Conservation (phyloP, 1,140 invertebrate genomes). For the Camponotus vicinus region DNA sequence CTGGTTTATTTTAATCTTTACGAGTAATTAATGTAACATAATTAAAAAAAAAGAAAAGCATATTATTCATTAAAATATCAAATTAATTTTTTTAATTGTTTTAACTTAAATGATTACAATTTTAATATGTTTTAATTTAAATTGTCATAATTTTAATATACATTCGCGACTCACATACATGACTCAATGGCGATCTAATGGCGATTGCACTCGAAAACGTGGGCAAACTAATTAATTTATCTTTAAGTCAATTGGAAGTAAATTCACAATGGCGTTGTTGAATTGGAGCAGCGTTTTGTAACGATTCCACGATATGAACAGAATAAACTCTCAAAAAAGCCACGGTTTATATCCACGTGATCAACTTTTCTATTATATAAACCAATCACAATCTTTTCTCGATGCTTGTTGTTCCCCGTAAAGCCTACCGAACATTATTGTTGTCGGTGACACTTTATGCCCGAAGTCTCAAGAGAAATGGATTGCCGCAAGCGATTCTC, state of each 20-base stretch:
- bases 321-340: conserved; percentile 72
- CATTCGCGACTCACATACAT: not conserved
- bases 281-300: conserved; percentile 63
- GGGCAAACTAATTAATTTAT: conserved; percentile 35
- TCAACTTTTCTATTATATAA: conserved; percentile 35
- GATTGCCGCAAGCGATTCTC: conserved; percentile 24
- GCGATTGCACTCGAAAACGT: not conserved
- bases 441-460: conserved; percentile 49
- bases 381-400: conserved; percentile 52
- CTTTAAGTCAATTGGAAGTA: conserved; percentile 40
- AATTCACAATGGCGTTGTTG: conserved; percentile 63
- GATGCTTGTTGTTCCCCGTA: conserved; percentile 56
- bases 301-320: conserved; percentile 63
- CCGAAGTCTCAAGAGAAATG: conserved; percentile 35
- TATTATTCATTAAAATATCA: not conserved
- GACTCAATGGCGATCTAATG: not conserved
- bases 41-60: not conserved
- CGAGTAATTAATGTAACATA: conserved; percentile 12
- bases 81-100: not conserved
- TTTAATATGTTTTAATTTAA: not conserved
- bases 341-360: conserved; percentile 60
- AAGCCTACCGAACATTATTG: conserved; percentile 59
- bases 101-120: not conserved
- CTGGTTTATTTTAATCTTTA: not conserved
- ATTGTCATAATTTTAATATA: not conserved